phyloP scores from a whole-genome alignment of 2,888 invertebrate genomes.

The Tetranychus truncatus region DNA sequence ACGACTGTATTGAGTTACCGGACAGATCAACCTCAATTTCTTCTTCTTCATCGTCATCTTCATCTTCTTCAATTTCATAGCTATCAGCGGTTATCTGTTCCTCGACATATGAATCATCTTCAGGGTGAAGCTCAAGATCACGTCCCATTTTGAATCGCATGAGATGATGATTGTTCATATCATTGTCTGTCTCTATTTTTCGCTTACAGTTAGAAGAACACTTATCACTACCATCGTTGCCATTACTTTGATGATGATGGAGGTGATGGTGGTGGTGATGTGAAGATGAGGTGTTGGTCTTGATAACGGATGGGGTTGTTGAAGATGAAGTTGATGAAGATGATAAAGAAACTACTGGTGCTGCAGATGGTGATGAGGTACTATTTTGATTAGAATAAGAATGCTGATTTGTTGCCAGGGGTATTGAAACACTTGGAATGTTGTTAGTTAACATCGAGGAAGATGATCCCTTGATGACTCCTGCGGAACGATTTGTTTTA shows the following conservation, averaged over 20 bases:
- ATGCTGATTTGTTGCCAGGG: not conserved
- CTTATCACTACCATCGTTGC: not conserved
- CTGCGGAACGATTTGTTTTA: not conserved
- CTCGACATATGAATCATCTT: not conserved
- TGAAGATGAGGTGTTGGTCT: not conserved
- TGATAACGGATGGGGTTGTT: not conserved
- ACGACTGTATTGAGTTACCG: not conserved
- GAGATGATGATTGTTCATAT: not conserved
- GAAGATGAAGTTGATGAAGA: not conserved
- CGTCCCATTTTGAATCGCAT: constrained; percentile 1
- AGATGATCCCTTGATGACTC: not conserved
- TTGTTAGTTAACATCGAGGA: not conserved
- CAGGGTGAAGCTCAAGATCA: not conserved
- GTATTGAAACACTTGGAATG: not conserved
- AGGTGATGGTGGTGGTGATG: not conserved
- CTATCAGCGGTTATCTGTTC: not conserved
- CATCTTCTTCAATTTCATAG: not conserved
- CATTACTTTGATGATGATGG: not conserved
- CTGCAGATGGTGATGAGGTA: not conserved
- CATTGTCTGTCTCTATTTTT: not conserved
- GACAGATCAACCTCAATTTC: not conserved
- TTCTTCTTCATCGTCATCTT: not conserved
- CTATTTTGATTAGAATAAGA: not conserved
- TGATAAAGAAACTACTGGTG: not conserved
- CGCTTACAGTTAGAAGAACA: not conserved